phyloP scores from a whole-genome alignment of 2,113 vertebrate genomes.

The Galbula dea region DNA sequence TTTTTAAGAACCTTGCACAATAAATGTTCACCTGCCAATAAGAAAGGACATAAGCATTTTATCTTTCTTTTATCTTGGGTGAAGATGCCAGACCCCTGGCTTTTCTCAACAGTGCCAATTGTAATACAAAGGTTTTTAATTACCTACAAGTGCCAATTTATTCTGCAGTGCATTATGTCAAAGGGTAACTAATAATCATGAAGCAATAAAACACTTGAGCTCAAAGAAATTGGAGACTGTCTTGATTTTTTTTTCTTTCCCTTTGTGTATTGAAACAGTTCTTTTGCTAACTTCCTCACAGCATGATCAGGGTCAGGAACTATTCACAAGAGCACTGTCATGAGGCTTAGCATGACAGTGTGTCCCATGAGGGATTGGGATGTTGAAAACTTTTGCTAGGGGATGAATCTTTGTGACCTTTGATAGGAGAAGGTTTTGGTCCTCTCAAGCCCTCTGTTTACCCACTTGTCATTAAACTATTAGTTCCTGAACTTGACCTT shows the following conservation, averaged over 20 bases:
- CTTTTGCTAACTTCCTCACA: not conserved
- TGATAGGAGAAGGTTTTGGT: not conserved
- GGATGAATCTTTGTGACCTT: not conserved
- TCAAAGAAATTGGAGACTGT: not conserved
- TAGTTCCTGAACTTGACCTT: not conserved
- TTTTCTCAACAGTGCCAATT: not conserved
- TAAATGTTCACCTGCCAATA: conserved; percentile 9
- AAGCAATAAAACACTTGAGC: conserved; percentile 56
- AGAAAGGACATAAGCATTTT: conserved; percentile 51
- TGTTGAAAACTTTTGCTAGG: not conserved
- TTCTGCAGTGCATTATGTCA: not conserved
- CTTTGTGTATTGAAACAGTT: not conserved
- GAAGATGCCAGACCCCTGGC: not conserved
- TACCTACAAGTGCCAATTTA: conserved; percentile 26
- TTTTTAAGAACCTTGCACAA: conserved; percentile 47
- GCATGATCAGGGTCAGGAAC: not conserved
- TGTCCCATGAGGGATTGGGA: not conserved
- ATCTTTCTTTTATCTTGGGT: conserved; percentile 50
- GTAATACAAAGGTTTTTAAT: conserved; percentile 39
- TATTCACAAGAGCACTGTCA: not conserved
- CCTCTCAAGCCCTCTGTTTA: not conserved
- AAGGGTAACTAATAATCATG: conserved; percentile 23
- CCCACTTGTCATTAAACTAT: not conserved
- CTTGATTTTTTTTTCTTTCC: not conserved
- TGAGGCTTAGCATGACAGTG: not conserved